phyloP scores from a whole-genome alignment of 2,113 vertebrate genomes.

The Gasterosteus aculeatus region DNA sequence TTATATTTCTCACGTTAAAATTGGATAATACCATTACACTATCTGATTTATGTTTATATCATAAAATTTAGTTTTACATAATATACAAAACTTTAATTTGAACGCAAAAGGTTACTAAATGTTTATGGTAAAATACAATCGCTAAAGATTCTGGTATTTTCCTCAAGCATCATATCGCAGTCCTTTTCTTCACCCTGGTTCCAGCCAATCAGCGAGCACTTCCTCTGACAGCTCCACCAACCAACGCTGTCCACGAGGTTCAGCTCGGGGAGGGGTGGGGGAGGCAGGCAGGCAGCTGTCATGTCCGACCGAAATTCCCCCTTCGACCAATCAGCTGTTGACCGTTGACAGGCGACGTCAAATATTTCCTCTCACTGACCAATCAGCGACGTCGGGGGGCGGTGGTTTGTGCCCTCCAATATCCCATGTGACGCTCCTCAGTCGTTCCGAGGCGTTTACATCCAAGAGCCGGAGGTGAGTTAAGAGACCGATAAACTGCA shows the following conservation, averaged over 20 bases:
- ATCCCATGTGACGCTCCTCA: constrained; percentile 65
- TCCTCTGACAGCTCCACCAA: constrained; percentile 71
- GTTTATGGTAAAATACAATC: background rate
- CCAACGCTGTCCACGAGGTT: constrained; percentile 83
- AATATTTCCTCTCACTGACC: background rate
- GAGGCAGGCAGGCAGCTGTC: background rate
- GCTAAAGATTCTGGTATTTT: background rate
- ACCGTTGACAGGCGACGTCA: constrained; percentile 60
- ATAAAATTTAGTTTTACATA: background rate
- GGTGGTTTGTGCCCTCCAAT: background rate
- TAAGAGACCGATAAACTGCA: constrained; percentile 15
- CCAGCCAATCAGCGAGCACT: constrained; percentile 66
- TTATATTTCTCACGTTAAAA: background rate
- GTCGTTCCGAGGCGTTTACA: constrained; percentile 65
- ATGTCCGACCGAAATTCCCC: background rate
- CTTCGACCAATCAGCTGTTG: constrained; percentile 67
- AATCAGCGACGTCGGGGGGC: constrained; percentile 23
- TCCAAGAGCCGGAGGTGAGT: constrained; percentile 66
- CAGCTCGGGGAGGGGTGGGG: constrained; percentile 68
- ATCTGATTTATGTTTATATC: background rate
- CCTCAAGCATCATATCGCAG: background rate
- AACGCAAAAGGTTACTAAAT: background rate
- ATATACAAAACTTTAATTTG: background rate
- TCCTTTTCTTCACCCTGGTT: background rate
- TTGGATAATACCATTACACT: background rate